Conservation (phyloP, 2,888 invertebrate genomes). For the Drosophila acutilabella region DNA sequence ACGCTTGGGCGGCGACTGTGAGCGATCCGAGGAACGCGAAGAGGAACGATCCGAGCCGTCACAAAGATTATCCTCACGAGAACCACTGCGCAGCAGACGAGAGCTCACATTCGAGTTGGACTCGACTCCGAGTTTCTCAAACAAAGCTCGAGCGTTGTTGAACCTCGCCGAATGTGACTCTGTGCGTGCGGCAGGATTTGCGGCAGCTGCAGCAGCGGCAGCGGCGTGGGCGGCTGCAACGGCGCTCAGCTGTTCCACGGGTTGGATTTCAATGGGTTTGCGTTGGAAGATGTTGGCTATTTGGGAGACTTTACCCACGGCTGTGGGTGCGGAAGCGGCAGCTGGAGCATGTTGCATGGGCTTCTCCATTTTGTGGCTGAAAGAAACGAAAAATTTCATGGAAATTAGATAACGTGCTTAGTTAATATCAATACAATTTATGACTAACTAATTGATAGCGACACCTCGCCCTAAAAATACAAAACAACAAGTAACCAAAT, state of each 20-base stretch:
- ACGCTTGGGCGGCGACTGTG: constrained; percentile 84
- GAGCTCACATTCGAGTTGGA: constrained; percentile 86
- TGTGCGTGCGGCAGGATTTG: constrained; percentile 90
- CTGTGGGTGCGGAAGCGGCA: constrained; percentile 72
- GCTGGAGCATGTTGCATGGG: constrained; percentile 84
- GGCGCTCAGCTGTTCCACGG: constrained; percentile 83
- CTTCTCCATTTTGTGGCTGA: constrained; percentile 87
- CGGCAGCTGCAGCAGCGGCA: constrained; percentile 77
- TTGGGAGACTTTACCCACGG: constrained; percentile 94
- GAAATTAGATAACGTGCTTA: constrained; percentile 12
- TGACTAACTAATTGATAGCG: constrained; percentile 41
- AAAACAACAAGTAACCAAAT: constrained; percentile 32
- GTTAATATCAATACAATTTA: constrained; percentile 26
- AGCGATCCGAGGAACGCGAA: constrained; percentile 84
- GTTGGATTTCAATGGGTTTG: constrained; percentile 87
- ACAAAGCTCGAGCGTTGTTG: constrained; percentile 95
- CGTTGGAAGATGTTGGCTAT: constrained; percentile 96
- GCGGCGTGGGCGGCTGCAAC: constrained; percentile 83
- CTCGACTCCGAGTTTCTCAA: constrained; percentile 93
- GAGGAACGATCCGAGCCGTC: constrained; percentile 84
- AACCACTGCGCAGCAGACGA: constrained; percentile 83
- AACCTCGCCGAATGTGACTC: constrained; percentile 96
- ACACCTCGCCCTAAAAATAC: constrained; percentile 18
- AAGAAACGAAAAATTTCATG: constrained; percentile 6
- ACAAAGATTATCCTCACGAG: constrained; percentile 84